A percentile compares a stretch with the other conserved stretches of the same genome.
phyloP scores from a whole-genome alignment of 2,113 vertebrate species.

The Petrocephalus zakoni region DNA sequence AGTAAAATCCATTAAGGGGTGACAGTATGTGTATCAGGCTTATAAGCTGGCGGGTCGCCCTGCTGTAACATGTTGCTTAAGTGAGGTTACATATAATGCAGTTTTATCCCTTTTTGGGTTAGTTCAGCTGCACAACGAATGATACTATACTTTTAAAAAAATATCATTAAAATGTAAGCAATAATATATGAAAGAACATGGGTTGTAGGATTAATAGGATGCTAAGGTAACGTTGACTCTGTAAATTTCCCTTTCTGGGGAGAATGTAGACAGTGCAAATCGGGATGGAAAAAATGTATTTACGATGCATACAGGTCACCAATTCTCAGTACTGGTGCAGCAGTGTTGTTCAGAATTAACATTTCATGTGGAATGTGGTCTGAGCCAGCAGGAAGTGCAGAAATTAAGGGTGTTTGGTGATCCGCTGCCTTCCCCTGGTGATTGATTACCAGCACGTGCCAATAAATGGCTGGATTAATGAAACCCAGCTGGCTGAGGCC shows the following conservation, averaged over 20 bases:
- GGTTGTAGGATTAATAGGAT: not conserved
- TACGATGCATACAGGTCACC: not conserved
- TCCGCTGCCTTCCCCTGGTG: not conserved
- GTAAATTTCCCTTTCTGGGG: not conserved
- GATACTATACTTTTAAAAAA: not conserved
- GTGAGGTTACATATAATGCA: not conserved
- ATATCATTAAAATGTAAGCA: not conserved
- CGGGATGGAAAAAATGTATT: not conserved
- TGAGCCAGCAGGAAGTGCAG: not conserved
- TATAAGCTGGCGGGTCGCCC: not conserved
- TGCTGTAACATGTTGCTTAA: not conserved
- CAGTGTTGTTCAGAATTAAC: not conserved
- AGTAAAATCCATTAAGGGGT: not conserved
- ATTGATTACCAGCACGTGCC: not conserved
- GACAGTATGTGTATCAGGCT: not conserved
- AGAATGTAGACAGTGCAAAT: not conserved
- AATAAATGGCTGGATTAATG: conserved; percentile 6
- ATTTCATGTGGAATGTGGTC: not conserved
- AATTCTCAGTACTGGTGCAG: not conserved
- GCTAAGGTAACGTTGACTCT: not conserved
- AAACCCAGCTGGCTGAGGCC: not conserved
- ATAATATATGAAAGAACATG: not conserved
- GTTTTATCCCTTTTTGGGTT: not conserved
- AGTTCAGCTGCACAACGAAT: not conserved
- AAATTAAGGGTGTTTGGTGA: not conserved